Base-by-base conservation (phyloP, 23 tunicate genomes). In the Styela clava region DNA sequence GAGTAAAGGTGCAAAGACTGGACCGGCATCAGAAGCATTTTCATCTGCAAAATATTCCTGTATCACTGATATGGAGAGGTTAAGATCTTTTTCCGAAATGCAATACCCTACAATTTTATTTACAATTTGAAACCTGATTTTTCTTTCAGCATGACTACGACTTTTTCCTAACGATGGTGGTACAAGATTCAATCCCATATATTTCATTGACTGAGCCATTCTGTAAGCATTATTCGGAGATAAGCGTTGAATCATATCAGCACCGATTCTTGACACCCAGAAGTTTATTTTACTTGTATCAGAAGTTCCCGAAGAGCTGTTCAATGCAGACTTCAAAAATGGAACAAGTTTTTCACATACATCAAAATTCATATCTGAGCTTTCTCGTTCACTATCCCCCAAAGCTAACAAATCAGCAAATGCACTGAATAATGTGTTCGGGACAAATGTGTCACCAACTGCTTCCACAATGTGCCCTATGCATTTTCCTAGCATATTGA, bases 381-480 rank as follows among this genome's bases (percentile, higher is more conserved):
- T 24, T 25, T 29, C n/a, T 67, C 30, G 19, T 29, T 67, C 31
- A 44, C 24, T 18, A 25, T 18, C 22, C 31, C 30, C 71, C n/a
- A n/a, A n/a, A 67, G 22, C 77, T 5, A 71, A 28, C 35, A 71
- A 71, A 21, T 71, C 77, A 30, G 77, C 77, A 71, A 71, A 71
- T 30, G 77, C 77, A 32, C 34, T 3, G 35, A 71, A 71, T 22
- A 71, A 5, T 7, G 77, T 19, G 3, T 21, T 27, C 16, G 77
- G 32, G 34, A 71, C 77, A 27, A 7, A 18, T 12, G 27, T 9
- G 9, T 56, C 69, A n/a, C 52, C 65, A 52, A 76, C 81, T 35
- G 81, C 65, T 44, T 76, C 64, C 20, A 22, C 31, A 19, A 76
- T 76, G 23, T 76, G 7, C 64, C 23, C 64, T 37, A 76, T 64